phyloP scores from a whole-genome alignment of 2,113 vertebrate genomes.

The Pantherophis guttatus region DNA sequence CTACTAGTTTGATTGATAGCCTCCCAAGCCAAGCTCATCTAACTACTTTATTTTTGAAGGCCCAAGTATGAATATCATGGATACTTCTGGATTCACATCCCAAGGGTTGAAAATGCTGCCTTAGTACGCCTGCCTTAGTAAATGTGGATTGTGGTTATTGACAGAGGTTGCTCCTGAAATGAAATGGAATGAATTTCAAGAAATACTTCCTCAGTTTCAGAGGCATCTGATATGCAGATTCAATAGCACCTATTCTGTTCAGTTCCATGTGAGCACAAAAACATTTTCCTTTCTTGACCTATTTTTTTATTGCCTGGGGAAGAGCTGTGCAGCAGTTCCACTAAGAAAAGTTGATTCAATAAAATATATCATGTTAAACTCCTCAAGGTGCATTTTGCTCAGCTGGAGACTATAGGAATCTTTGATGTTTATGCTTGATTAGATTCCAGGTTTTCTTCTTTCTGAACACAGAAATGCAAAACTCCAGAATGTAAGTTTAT shows the following conservation, averaged over 20 bases:
- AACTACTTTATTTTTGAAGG: not conserved
- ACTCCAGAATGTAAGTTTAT: not conserved
- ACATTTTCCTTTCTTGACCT: not conserved
- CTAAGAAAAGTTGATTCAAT: conserved; percentile 22
- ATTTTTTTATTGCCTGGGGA: not conserved
- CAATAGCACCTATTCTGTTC: not conserved
- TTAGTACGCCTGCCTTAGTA: not conserved
- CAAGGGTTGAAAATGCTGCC: not conserved
- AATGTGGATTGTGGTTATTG: not conserved
- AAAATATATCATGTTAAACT: conserved; percentile 28
- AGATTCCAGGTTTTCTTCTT: conserved; percentile 25
- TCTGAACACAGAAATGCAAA: conserved; percentile 30
- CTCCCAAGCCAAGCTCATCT: not conserved
- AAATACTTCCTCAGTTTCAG: not conserved
- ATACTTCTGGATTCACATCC: not conserved
- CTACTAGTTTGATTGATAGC: not conserved
- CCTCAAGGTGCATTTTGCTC: conserved; percentile 18
- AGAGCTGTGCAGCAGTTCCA: not conserved
- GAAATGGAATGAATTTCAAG: not conserved
- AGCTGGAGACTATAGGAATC: conserved; percentile 5
- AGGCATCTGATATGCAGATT: conserved; percentile 1
- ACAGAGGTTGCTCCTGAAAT: not conserved
- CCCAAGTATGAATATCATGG: not conserved
- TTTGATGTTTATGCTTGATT: conserved; percentile 21
- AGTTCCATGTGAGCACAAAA: not conserved